Evolutionary conservation across 2,797 vertebrate species (phyloP).

Genomic region (Hoplostethus atlanticus): DNA sequence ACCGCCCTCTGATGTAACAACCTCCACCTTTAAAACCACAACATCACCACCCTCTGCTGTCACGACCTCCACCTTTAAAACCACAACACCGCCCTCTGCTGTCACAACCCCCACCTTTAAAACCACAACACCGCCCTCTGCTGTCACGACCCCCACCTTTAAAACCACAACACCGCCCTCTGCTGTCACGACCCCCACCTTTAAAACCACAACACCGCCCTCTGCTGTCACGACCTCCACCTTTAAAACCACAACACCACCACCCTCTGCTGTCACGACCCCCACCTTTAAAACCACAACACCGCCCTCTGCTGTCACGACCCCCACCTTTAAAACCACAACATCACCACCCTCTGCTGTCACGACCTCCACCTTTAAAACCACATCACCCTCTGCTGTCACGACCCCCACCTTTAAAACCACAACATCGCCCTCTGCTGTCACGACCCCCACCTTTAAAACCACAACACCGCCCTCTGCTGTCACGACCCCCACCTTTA

Average conservation of each 20-base stretch:
- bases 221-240: neutral
- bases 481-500: slow-evolving; percentile 18
- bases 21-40: too few relatives aligned
- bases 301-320: neutral
- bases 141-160: neutral
- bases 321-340: too few relatives aligned
- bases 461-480: slow-evolving; percentile 13
- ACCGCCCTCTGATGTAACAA: neutral
- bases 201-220: slow-evolving; percentile 7
- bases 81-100: slow-evolving; percentile 11
- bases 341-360: slow-evolving; percentile 11
- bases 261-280: neutral
- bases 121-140: slow-evolving; percentile 10
- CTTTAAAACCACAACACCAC: slow-evolving; percentile 2
- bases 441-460: too few relatives aligned
- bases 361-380: too few relatives aligned
- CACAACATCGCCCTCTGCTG: slow-evolving; percentile 11
- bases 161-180: slow-evolving; percentile 11
- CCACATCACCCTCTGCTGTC: neutral
- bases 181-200: neutral
- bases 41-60: slow-evolving; percentile 11
- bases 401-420: too few relatives aligned
- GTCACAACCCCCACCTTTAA: too few relatives aligned
- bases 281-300: slow-evolving; percentile 1
- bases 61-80: too few relatives aligned